Evolutionary conservation across 1,140 invertebrate species (phyloP), one percentile per base, ranked within the genome.

Genomic region (Zaprionus taronus): DNA sequence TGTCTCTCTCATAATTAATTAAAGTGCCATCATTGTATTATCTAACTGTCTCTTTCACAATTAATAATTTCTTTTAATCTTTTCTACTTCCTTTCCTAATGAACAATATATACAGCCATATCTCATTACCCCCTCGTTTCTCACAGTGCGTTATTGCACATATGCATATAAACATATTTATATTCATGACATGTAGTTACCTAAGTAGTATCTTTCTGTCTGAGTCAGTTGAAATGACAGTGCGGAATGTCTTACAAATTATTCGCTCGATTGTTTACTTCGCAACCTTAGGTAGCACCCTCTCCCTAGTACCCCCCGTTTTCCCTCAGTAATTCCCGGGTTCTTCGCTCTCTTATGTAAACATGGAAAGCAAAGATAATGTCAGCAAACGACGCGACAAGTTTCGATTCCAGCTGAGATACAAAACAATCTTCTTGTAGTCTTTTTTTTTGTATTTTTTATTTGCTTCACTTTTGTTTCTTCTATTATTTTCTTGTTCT

Each of bases 401-500:
- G n/a, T 24, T 24, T 5, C 20, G 47, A 51, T 51, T 14, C 20
- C 4, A 51, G 2, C 36, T 47, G 41, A 47, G n/a, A 47, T 17
- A 47, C 6, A 47, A 17, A 47, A 47, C 41, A 47, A 47, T 41
- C 38, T 41, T 41, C n/a, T 44, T 44, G 15, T 44, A 9, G 41
- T 47, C 2, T 17, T n/a, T 44, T 41, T 41, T 41, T 41, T 47
- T 0, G 4, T 36, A 9, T 68, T 41, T 47, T 12, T 38, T 57
- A 47, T 36, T 38, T 44, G n/a, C 36, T 14, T 34, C 24, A 12
- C 20, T 14, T 51, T 65, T 15, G 1, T 71, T 71, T 62, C 22
- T 70, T 61, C n/a, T 26, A 5, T 72, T 41, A 9, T 28, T 28
- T 15, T 44, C n/a, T 70, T 69, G 14, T 15, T 17, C 7, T 14